phyloP scores from a whole-genome alignment of 2,888 invertebrate species.

The Amphimallon solstitiale region DNA sequence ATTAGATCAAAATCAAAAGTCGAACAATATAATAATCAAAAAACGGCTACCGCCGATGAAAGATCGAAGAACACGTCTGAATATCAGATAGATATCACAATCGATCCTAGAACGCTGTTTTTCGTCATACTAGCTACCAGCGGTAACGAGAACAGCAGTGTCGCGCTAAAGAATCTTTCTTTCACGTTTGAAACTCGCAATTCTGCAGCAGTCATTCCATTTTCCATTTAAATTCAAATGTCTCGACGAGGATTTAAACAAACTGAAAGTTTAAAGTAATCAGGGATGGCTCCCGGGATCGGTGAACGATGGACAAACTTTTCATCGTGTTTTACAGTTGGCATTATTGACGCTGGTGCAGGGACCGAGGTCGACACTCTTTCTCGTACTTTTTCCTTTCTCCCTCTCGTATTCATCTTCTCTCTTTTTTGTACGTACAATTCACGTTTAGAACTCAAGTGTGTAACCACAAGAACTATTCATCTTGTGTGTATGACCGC shows the following conservation, averaged over 20 bases:
- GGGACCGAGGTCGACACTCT: slow-evolving; percentile 19
- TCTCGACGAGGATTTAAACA: slow-evolving; percentile 38
- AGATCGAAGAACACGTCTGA: neutral
- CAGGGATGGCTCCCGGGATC: slow-evolving; percentile 32
- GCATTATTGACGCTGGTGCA: slow-evolving; percentile 8
- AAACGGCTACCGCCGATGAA: no score
- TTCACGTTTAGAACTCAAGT: slow-evolving; percentile 5
- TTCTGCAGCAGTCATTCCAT: slow-evolving; percentile 34
- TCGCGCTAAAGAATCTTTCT: neutral
- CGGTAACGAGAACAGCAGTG: neutral
- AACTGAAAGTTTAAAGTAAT: slow-evolving; percentile 40
- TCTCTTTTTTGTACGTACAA: slow-evolving; percentile 7
- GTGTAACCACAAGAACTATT: slow-evolving; percentile 20
- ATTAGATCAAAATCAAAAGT: no score
- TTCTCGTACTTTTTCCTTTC: slow-evolving; percentile 2
- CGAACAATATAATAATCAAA: no score
- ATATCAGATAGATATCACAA: neutral
- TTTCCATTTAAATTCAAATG: slow-evolving; percentile 42
- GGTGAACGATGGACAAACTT: slow-evolving; percentile 33
- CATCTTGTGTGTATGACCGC: slow-evolving; percentile 19
- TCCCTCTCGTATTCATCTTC: neutral
- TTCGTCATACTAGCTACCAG: neutral
- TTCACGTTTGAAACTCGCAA: neutral
- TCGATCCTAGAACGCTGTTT: slow-evolving; percentile 10
- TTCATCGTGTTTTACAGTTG: slow-evolving; percentile 21